phyloP scores from a whole-genome alignment of 2,888 invertebrate genomes.

The Antitype chi region DNA sequence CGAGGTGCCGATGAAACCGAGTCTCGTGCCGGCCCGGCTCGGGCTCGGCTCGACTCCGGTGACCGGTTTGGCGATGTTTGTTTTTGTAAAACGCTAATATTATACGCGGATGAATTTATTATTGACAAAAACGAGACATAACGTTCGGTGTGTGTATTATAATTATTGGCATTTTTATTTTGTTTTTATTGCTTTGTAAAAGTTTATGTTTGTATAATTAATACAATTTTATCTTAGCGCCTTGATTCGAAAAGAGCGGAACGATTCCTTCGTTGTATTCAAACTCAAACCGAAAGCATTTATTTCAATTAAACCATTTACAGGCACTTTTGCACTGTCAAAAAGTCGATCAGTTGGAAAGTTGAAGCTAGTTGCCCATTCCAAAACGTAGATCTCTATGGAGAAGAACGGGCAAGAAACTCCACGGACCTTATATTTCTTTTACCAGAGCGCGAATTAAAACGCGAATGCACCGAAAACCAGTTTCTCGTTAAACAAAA shows the following conservation, averaged over 20 bases:
- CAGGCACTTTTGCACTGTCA: no score
- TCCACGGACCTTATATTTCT: no score
- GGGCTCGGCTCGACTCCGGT: conserved; percentile 45
- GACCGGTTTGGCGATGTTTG: conserved; percentile 71
- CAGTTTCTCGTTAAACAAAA: conserved; percentile 23
- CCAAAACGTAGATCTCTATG: no score
- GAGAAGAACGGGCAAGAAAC: no score
- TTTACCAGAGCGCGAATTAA: conserved; percentile 12
- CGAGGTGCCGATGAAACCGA: conserved; percentile 69
- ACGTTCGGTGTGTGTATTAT: conserved; percentile 43
- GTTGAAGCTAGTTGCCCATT: no score
- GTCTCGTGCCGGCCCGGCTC: conserved; percentile 59
- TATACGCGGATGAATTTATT: conserved; percentile 63
- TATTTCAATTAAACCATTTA: no score
- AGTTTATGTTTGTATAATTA: conserved; percentile 55
- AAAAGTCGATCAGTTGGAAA: no score
- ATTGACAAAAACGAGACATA: conserved; percentile 57
- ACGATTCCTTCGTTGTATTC: conserved; percentile 22
- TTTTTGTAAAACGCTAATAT: conserved; percentile 72
- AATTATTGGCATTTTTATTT: conserved; percentile 58
- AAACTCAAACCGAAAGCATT: no score
- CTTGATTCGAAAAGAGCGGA: conserved; percentile 20
- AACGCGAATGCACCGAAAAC: conserved; percentile 5
- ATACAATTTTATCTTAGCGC: conserved; percentile 47
- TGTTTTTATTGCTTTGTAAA: conserved; percentile 55